Evolutionary conservation across 2,113 vertebrate genomes (phyloP), one percentile per base, ranked within the genome.

Genomic region (Ivindomyrus marchei): DNA sequence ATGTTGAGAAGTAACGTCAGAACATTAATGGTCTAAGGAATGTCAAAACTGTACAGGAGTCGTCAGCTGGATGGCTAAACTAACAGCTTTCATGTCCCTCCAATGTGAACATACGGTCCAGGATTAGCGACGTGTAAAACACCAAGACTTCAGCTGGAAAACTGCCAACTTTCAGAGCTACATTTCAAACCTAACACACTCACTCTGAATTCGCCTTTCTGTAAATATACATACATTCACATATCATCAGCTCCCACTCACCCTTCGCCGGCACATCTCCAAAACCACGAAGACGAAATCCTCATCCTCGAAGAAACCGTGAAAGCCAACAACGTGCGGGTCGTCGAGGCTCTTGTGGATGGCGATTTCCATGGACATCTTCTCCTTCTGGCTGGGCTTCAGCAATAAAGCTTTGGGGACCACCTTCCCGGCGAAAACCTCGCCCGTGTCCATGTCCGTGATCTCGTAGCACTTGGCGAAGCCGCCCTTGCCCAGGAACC

Each of bases 401-500:
- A 98, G 94, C 88, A 99, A 96, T 94, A 99, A 94, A 6, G 97
- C 95, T 92, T 99, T 99, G 19, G 98, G 96, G 90, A 99, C 98
- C 46, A 99, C 97, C 93, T 99, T 99, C 0, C 98, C 98, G 0
- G 98, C 98, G 91, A 98, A 98, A 15, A 98, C 97, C 93, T 97
- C 97, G 49, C 96, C 95, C 7, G 95, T 97, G 90, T 97, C 97
- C 80, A 95, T 36, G 52, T 99, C 98, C 0, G 97, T 95, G 92
- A 99, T 97, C 92, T 99, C 98, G 91, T 98, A 99, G 95, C 98
- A 99, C 80, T 98, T 97, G 10, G 98, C 98, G 89, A 99, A 99
- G 19, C 98, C 98, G 0, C 98, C 98, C 58, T 98, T 99, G 0
- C 98, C 98, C 90, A 99, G 95, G 92, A 99, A 99, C 7, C 97